These are phyloP conservation scores for Pogonomyrmex californicus DNA, from an alignment of 1,140 invertebrate species.

Conservation along the genomic window DNA sequence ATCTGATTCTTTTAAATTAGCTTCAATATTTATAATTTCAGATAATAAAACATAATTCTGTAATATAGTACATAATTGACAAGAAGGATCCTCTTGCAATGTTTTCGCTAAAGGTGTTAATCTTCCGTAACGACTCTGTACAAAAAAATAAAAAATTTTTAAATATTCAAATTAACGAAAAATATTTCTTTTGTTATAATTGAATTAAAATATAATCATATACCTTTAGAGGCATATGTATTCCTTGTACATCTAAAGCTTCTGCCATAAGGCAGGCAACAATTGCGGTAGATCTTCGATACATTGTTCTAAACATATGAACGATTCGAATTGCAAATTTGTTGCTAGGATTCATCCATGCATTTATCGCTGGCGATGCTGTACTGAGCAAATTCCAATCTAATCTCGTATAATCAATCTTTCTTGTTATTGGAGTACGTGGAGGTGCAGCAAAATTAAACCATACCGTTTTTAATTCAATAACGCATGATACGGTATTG, in stretches of 20 bases:
- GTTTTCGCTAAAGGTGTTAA: conserved; percentile 96
- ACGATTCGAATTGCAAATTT: conserved; percentile 94
- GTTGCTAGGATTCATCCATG: conserved; percentile 98
- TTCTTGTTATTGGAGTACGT: conserved; percentile 96
- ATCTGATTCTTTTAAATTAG: conserved; percentile 93
- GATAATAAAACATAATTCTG: conserved; percentile 94
- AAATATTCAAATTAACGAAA: conserved; percentile 13
- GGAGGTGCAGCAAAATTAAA: conserved; percentile 99
- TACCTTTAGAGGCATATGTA: conserved; percentile 95
- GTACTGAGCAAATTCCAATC: conserved; percentile 99
- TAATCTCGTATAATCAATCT: conserved; percentile 97
- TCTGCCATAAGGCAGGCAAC: conserved; percentile 98
- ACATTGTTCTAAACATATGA: conserved; percentile 92
- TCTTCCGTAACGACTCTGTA: conserved; percentile 96
- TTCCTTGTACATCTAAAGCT: conserved; percentile 94
- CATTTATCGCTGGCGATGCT: conserved; percentile 97
- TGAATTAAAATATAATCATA: conserved; percentile 47
- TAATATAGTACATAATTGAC: conserved; percentile 96
- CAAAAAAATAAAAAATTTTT: conserved; percentile 7
- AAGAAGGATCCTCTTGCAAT: conserved; percentile 97
- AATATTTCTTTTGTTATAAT: conserved; percentile 1
- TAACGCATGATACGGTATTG: conserved; percentile 93
- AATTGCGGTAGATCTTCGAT: conserved; percentile 93
- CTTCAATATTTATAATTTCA: conserved; percentile 92
- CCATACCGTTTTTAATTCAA: conserved; percentile 97